Base-by-base conservation (phyloP, 2,113 vertebrate genomes). In the Amblyornis subalaris region DNA sequence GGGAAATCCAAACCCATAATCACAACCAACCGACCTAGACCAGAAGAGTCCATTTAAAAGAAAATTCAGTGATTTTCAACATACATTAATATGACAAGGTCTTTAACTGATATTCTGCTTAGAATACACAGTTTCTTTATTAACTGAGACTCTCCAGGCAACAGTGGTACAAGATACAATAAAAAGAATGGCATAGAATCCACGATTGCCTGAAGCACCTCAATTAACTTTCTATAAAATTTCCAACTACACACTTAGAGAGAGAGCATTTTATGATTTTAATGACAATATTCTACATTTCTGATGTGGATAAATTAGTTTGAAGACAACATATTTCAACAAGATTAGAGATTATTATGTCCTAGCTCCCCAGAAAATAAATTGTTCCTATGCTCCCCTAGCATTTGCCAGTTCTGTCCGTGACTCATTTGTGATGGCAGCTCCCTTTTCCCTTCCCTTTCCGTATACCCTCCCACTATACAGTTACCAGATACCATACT, bases 201-300 rank as follows among this genome's bases (percentile, higher is more conserved):
- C 3, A 5, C 76, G 76, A 50, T 76, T 89, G 92, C 93, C 96
- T 94, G 91, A 95, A 97, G 95, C 85, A 96, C 57, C 86, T 96
- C 96, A 96, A 96, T 97, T 97, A 98, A 91, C 86, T 96, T 72
- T 76, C 89, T 95, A 96, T 91, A 95, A 94, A 96, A 95, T 90
- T 94, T 94, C 74, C 89, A 95, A 90, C 73, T 90, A 93, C 66
- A 95, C 82, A 95, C 54, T 87, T 94, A 90, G 95, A 97, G 82
- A n/a, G n/a, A 96, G 42, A 95, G 48, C 42, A 80, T 95, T 97
- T 97, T 95, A 81, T 86, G 29, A 95, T 95, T 97, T 85, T 92
- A 97, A 96, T 90, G 88, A 96, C 94, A 96, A 94, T 79, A 91
- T 57, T 95, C 90, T 66, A 87, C 55, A 93, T 96, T 95, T 93